Evolutionary conservation across 2,888 invertebrate species (phyloP).

Genomic region (Phaedon cochleariae): DNA sequence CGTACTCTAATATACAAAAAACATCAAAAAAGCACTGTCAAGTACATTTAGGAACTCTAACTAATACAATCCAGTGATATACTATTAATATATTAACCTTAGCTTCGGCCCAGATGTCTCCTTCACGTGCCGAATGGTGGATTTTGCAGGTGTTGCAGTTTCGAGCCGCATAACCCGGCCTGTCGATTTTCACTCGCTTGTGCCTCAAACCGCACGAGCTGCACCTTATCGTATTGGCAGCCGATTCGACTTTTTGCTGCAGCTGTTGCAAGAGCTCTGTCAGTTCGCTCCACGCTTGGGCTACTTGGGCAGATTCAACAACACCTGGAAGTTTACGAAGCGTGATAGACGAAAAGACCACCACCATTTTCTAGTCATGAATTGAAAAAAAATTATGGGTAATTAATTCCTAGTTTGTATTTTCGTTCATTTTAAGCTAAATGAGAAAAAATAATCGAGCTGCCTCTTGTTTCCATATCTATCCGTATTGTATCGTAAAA

Average conservation of each 20-base stretch:
- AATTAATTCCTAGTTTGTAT: no score
- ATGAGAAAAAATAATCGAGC: no score
- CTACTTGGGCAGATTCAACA: slow-evolving; percentile 79
- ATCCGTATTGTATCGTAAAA: no score
- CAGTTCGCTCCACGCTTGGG: slow-evolving; percentile 87
- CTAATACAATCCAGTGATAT: no score
- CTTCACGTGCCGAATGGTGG: slow-evolving; percentile 90
- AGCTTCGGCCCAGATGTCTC: slow-evolving; percentile 97
- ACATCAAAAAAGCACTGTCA: no score
- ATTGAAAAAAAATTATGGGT: no score
- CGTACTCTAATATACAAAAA: no score
- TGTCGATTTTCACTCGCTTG: slow-evolving; percentile 83
- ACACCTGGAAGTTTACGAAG: slow-evolving; percentile 57
- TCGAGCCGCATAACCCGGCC: slow-evolving; percentile 91
- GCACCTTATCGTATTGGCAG: slow-evolving; percentile 93
- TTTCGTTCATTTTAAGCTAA: no score
- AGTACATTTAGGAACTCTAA: no score
- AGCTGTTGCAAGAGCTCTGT: slow-evolving; percentile 87
- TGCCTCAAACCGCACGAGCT: slow-evolving; percentile 93
- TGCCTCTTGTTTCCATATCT: no score
- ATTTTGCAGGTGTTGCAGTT: slow-evolving; percentile 91
- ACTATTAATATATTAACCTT: slow-evolving; percentile 37
- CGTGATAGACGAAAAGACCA: no score
- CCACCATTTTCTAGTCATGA: no score
- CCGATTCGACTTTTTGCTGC: slow-evolving; percentile 93